Conservation (phyloP, 2,888 invertebrate species). For the Caenorhabditis afra region DNA sequence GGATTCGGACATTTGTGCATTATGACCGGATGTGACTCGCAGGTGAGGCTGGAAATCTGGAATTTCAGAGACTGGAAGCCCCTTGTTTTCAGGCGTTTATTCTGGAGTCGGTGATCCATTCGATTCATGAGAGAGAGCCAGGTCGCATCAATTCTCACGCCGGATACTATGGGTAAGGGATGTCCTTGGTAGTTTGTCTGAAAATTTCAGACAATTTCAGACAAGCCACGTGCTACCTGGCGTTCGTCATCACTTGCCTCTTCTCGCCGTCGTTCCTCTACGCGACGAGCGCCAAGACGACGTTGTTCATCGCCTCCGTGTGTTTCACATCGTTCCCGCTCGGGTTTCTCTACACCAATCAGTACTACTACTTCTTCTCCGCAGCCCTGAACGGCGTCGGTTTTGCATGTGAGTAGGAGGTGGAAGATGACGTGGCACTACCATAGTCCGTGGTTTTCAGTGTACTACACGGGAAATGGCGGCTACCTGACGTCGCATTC, state of each 20-base stretch:
- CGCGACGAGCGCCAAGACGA: conserved; percentile 60
- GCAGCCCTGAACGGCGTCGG: conserved; percentile 65
- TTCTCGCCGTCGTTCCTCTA: conserved; percentile 63
- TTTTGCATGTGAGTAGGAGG: conserved; percentile 62
- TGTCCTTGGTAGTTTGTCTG: not conserved
- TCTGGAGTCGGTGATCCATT: conserved; percentile 70
- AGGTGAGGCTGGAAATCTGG: too few species aligned
- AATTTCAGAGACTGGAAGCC: too few species aligned
- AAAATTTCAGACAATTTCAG: conserved; percentile 35
- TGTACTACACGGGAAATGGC: conserved; percentile 69
- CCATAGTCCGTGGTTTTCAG: conserved; percentile 39
- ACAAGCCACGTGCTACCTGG: conserved; percentile 63
- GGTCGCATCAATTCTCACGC: conserved; percentile 64
- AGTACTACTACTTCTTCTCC: conserved; percentile 64
- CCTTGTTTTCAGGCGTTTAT: conserved; percentile 60
- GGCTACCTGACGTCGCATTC: conserved; percentile 69
- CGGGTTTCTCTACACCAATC: conserved; percentile 66
- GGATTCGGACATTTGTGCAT: conserved; percentile 71
- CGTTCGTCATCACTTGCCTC: conserved; percentile 63
- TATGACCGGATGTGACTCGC: conserved; percentile 65
- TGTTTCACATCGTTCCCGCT: conserved; percentile 59
- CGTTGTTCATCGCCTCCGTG: conserved; percentile 60
- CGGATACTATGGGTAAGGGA: conserved; percentile 71
- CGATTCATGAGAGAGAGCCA: conserved; percentile 68
- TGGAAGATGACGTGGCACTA: not conserved